Evolutionary conservation across 2,888 invertebrate genomes (phyloP).

Genomic region (Shargacucullia verbasci): DNA sequence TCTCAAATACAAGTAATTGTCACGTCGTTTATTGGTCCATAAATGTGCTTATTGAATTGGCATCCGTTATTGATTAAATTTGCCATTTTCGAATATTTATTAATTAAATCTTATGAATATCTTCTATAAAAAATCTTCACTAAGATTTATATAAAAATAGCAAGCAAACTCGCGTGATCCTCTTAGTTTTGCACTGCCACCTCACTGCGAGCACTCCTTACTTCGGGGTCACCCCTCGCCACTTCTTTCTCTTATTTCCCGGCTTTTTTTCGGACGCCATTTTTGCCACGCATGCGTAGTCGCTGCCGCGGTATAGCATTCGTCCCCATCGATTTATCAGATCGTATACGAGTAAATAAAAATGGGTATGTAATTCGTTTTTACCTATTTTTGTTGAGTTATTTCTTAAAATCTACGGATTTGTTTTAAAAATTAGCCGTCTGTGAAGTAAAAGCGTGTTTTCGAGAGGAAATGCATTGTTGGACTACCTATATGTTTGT

Average conservation of each 20-base stretch:
- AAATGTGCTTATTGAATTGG: too few relatives aligned
- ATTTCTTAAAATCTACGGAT: constrained; percentile 55
- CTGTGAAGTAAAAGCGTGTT: not conserved
- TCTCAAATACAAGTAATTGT: too few relatives aligned
- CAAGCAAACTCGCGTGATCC: constrained; percentile 43
- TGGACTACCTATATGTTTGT: not conserved
- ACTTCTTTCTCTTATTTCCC: constrained; percentile 87
- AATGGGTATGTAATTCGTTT: constrained; percentile 64
- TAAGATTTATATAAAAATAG: not conserved
- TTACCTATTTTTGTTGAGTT: constrained; percentile 63
- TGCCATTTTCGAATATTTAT: too few relatives aligned
- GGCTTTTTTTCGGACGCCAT: constrained; percentile 85
- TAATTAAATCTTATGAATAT: not conserved
- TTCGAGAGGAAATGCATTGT: too few relatives aligned
- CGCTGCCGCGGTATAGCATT: constrained; percentile 57
- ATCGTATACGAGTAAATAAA: constrained; percentile 77
- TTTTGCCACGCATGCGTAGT: constrained; percentile 84
- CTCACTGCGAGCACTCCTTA: constrained; percentile 70
- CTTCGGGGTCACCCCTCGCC: constrained; percentile 70
- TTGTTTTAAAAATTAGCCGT: constrained; percentile 30
- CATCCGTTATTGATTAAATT: too few relatives aligned
- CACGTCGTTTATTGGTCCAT: too few relatives aligned
- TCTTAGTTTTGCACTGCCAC: constrained; percentile 55
- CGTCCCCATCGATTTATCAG: constrained; percentile 81
- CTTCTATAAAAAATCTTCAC: too few relatives aligned